These are phyloP conservation scores for Patiria pectinifera DNA, from an alignment of 53 echinoderm and acorn worm genomes.

Conservation along the genomic window DNA sequence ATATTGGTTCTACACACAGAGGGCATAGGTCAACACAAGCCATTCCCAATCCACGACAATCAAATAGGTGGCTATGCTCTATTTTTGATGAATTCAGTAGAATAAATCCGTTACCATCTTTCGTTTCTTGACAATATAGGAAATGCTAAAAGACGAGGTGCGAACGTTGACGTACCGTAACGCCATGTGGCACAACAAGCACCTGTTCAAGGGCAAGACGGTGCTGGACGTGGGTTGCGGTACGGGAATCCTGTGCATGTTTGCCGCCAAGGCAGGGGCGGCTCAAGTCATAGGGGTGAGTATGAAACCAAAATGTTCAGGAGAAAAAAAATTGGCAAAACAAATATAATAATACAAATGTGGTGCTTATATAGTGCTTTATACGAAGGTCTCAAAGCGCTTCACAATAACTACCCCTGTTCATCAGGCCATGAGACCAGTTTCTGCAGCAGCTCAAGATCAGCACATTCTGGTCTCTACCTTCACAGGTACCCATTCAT, in stretches of 20 bases:
- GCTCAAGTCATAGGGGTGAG: slow-evolving; percentile 94
- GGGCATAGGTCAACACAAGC: no score
- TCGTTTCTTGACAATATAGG: slow-evolving; percentile 48
- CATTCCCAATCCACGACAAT: no score
- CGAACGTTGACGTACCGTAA: slow-evolving; percentile 96
- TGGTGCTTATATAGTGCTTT: no score
- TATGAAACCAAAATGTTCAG: neutral
- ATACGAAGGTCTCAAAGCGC: no score
- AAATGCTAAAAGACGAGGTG: slow-evolving; percentile 99
- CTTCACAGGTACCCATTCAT: no score
- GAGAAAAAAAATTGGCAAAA: neutral
- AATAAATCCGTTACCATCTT: neutral
- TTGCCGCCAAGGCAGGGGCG: slow-evolving; percentile 99
- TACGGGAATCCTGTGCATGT: slow-evolving; percentile 97
- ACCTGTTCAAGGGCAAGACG: slow-evolving; percentile 93
- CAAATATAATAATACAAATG: neutral
- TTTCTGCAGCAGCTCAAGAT: no score
- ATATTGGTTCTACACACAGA: no score
- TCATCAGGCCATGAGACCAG: no score
- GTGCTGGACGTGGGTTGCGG: slow-evolving; percentile 97
- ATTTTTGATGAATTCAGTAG: no score
- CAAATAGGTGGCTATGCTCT: no score
- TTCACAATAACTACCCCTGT: no score
- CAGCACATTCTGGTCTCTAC: no score
- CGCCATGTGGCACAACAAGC: slow-evolving; percentile 98